A percentile compares a stretch with the other conserved stretches of the same genome.
phyloP scores from a whole-genome alignment of 2,797 vertebrate species.

The Chelon auratus region DNA sequence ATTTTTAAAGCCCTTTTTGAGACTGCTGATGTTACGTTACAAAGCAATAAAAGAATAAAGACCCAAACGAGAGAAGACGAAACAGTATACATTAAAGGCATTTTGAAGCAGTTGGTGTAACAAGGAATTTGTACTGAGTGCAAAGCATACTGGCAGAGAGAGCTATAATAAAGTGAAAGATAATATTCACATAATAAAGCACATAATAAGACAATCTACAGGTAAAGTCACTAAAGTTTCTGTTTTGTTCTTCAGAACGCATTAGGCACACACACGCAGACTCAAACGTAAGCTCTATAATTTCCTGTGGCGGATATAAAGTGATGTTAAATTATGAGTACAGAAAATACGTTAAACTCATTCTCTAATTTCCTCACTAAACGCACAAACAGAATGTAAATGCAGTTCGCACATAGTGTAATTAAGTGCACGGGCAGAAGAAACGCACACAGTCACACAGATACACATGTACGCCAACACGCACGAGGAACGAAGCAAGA shows the following conservation, averaged over 20 bases:
- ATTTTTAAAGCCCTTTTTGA: neutral
- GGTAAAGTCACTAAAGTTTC: constrained; percentile 15
- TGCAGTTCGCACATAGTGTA: constrained; percentile 30
- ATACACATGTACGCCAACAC: constrained; percentile 34
- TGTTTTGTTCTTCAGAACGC: constrained; percentile 23
- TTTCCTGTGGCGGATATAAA: constrained; percentile 80
- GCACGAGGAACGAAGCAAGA: constrained; percentile 16
- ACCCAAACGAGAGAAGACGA: too few relatives aligned
- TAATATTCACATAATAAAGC: constrained; percentile 13
- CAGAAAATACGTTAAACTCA: constrained; percentile 73
- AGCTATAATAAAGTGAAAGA: constrained; percentile 20
- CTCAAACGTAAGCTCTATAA: constrained; percentile 62
- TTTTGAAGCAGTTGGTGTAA: neutral
- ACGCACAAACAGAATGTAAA: constrained; percentile 53
- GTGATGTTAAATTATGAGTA: constrained; percentile 74
- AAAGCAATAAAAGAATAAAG: too few relatives aligned
- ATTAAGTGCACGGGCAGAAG: constrained; percentile 49
- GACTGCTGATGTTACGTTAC: too few relatives aligned
- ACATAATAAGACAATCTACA: constrained; percentile 14
- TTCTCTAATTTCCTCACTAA: constrained; percentile 76
- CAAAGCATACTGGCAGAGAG: constrained; percentile 1
- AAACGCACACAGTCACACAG: constrained; percentile 23
- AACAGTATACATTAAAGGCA: neutral
- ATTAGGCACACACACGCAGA: constrained; percentile 22
- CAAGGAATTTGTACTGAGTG: neutral